Conservation (phyloP, 1,140 invertebrate genomes). For the Papilio dardanus region DNA sequence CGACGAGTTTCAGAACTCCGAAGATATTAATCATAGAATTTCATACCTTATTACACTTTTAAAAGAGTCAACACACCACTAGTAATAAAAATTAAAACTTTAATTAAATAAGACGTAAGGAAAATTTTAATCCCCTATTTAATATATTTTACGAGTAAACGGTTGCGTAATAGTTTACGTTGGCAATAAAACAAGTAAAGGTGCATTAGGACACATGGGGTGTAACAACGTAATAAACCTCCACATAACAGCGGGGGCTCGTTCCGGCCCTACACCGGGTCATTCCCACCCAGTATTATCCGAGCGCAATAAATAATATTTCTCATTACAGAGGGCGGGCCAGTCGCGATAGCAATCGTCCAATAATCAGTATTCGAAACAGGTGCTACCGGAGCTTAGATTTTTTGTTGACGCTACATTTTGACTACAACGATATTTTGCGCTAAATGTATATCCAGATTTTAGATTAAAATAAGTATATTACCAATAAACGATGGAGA, state of each 20-base stretch:
- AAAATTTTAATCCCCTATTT: neutral
- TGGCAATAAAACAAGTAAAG: constrained; percentile 32
- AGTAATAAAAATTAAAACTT: neutral
- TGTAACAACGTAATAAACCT: constrained; percentile 29
- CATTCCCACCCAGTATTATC: constrained; percentile 7
- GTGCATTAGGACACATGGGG: constrained; percentile 34
- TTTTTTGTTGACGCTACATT: constrained; percentile 17
- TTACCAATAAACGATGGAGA: neutral
- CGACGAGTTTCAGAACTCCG: neutral
- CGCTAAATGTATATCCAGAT: neutral
- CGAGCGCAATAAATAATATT: constrained; percentile 34
- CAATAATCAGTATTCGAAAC: constrained; percentile 27
- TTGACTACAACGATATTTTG: neutral
- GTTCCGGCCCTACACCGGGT: constrained; percentile 25
- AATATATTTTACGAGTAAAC: neutral
- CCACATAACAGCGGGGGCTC: constrained; percentile 24
- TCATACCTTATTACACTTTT: neutral
- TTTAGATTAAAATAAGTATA: neutral
- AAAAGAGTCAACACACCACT: neutral
- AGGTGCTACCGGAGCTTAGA: neutral
- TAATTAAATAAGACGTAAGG: neutral
- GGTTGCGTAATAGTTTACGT: constrained; percentile 16
- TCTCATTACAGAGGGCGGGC: constrained; percentile 30
- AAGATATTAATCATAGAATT: neutral
- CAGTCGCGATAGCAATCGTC: neutral